Base-by-base conservation (phyloP, 2,797 vertebrate genomes). In the Heteromormyrus szaboi region DNA sequence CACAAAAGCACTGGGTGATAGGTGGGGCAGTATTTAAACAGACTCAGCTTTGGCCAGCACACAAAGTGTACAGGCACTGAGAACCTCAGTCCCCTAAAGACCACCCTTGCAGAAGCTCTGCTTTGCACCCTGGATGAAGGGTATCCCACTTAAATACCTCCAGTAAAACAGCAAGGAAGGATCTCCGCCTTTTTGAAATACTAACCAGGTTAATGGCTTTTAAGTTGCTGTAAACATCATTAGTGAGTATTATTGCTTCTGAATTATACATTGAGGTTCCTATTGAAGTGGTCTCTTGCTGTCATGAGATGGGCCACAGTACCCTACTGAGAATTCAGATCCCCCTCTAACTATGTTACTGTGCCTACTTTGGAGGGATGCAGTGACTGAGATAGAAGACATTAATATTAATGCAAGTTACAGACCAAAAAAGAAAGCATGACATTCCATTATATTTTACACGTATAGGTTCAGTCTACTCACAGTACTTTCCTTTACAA, bases 201-300 rank as follows among this genome's bases (percentile, higher is more conserved):
- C 83, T 56, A 87, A 89, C 88, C 88, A 89, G 62, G 79, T 53
- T 84, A 87, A 87, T 48, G 79, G 65, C 62, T 83, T 85, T 85
- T 85, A 84, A 89, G 54, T 54, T n/a, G 84, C 37, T 25, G 76
- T 51, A 88, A 90, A 88, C 54, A 90, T 88, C 41, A 90, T 88
- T 89, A 90, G 37, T 46, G 41, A 25, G 62, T 53, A 81, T 87
- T 86, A 84, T 81, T 89, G 89, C 89, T 90, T 88, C 91, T 93
- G 88, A 95, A 93, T 93, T 92, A 94, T 93, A 93, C 92, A 92
- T 93, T 90, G 89, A 91, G 89, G 92, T 87, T 85, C 90, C 89
- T 91, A 93, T 92, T 87, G 90, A 90, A 90, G 89, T 89, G 85
- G 90, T 91, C 89, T 76, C 88, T 14, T 0, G 11, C 56, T 86